A percentile compares a stretch with the other conserved stretches of the same genome.
These are phyloP conservation scores for Zaprionus capensis DNA, from an alignment of 1,140 invertebrate genomes.

Conservation along the genomic window DNA sequence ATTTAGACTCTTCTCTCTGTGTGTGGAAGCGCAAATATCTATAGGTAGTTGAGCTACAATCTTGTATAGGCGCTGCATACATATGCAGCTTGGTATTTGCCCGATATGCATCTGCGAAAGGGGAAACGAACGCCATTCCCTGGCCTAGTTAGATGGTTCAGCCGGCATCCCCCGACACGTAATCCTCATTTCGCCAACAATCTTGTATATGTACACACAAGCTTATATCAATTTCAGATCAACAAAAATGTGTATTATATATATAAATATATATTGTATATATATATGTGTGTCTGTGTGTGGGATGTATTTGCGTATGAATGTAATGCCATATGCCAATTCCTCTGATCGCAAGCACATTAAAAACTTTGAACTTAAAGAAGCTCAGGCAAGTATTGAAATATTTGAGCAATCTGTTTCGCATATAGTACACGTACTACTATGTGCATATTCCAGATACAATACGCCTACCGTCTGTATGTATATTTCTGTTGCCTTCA, in stretches of 20 bases:
- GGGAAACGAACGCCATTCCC: constrained; percentile 1
- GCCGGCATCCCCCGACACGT: constrained; percentile 1
- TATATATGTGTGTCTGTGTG: neutral
- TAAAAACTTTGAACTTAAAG: constrained; percentile 50
- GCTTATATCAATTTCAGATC: constrained; percentile 34
- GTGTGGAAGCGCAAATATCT: neutral
- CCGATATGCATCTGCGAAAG: neutral
- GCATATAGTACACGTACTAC: constrained; percentile 29
- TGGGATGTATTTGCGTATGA: neutral
- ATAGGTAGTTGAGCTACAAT: neutral
- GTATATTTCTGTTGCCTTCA: constrained; percentile 50
- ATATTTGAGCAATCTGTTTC: constrained; percentile 53
- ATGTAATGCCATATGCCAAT: constrained; percentile 39
- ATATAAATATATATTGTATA: neutral
- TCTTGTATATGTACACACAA: neutral
- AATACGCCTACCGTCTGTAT: constrained; percentile 12
- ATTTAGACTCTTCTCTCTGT: neutral
- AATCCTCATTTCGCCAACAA: neutral
- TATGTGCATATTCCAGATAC: constrained; percentile 38
- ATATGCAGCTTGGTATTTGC: neutral
- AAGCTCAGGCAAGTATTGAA: constrained; percentile 47
- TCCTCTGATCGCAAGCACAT: constrained; percentile 9
- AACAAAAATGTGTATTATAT: neutral
- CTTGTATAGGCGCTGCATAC: neutral
- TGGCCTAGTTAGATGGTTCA: neutral